Conservation (phyloP, 2,888 invertebrate genomes). For the Phalera bucephala region DNA sequence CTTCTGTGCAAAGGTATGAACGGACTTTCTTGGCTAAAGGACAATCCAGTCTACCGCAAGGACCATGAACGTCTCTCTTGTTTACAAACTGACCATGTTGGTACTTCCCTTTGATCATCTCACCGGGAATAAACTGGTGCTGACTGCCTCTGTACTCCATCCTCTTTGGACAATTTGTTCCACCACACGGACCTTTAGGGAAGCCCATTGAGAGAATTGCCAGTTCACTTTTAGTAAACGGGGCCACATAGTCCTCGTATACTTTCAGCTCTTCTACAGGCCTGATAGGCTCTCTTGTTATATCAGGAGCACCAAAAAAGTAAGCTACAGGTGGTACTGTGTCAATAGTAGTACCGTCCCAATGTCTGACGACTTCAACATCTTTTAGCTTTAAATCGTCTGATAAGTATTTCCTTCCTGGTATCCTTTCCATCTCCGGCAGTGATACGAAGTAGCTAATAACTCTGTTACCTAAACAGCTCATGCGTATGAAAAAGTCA, state of each 20-base stretch:
- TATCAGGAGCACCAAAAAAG: conserved; percentile 72
- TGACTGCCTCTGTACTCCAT: conserved; percentile 75
- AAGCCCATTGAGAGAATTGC: conserved; percentile 77
- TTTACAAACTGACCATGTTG: conserved; percentile 72
- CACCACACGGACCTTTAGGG: conserved; percentile 76
- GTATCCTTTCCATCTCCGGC: conserved; percentile 75
- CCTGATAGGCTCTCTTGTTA: conserved; percentile 60
- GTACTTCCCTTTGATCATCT: conserved; percentile 65
- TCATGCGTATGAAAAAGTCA: conserved; percentile 62
- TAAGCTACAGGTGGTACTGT: conserved; percentile 67
- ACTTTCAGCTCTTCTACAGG: conserved; percentile 51
- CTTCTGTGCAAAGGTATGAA: conserved; percentile 61
- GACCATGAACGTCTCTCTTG: conserved; percentile 73
- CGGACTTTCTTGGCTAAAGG: conserved; percentile 72
- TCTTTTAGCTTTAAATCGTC: conserved; percentile 72
- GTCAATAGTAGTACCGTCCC: conserved; percentile 72
- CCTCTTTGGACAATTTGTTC: conserved; percentile 71
- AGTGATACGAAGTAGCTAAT: conserved; percentile 64
- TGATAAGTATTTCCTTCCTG: conserved; percentile 66
- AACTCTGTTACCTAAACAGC: conserved; percentile 68
- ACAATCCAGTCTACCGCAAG: conserved; percentile 74
- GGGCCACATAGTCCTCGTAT: conserved; percentile 69
- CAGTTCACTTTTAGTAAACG: conserved; percentile 64
- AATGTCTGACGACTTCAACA: conserved; percentile 71
- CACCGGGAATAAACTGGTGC: conserved; percentile 71